Evolutionary conservation across 2,797 vertebrate species (phyloP), one percentile per base, ranked within the genome.

Genomic region (Microtus agrestis): DNA sequence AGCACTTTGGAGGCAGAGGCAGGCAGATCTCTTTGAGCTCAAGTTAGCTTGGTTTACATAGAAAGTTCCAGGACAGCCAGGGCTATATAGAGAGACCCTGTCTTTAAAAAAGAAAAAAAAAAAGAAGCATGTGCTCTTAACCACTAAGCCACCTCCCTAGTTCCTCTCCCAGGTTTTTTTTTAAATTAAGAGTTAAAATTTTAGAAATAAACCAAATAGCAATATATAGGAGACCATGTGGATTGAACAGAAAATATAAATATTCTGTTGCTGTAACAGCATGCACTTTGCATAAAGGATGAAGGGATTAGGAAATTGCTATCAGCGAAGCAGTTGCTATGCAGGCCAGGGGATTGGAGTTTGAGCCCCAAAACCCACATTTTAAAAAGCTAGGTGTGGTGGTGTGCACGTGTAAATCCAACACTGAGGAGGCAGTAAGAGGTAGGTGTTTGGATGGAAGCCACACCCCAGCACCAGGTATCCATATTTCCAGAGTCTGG

Each of bases 241-340:
- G 73, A 46, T 51, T 67, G 78, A 37, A 1, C 19, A 46, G 56
- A 61, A 94, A 94, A 54, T 84, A 61, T 40, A 84, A 93, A 63
- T 51, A 2, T 11, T 56, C 31, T 43, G 10, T 81, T 23, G 67
- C 13, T 13, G 11, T 74, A 78, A 21, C 21, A 21, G 34, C 2
- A 0, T 46, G 14, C 1, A 8, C 46, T 46, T 63, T 25, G 7
- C 34, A 13, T 61, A 74, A 61, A n/a, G 79, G 54, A 81, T 27
- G n/a, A 40, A 56, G 51, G 54, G 54, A 14, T 11, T 40, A 14
- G 56, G 23, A 17, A 81, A 27, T 13, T 23, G 21, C 21, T 15
- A 27, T 67, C 3, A 31, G 10, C 34, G 12, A 48, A 25, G 27
- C 19, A 48, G 29, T 17, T 65, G 59, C 25, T 13, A 6, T 13